A percentile compares a stretch with the other conserved stretches of the same genome.
Conservation (phyloP, 2,797 vertebrate genomes). For the Enteromius viviparus region DNA sequence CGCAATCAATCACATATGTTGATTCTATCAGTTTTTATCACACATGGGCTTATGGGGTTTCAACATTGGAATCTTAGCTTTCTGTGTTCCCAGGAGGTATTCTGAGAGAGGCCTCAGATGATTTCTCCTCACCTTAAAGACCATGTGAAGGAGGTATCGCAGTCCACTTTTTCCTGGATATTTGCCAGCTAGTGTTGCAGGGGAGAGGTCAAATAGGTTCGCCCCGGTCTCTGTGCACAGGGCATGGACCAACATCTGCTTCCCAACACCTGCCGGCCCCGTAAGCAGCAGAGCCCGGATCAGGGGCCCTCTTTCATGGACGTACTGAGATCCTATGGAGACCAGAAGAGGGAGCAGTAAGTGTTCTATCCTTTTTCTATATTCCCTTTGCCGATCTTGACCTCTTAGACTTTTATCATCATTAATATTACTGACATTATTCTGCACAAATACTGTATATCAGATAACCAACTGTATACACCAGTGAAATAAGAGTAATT, state of each 20-base stretch:
- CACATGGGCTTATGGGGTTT: not conserved
- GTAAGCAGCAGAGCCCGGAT: constrained; percentile 81
- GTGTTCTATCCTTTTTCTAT: not conserved
- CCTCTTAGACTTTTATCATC: constrained; percentile 5
- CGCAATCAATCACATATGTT: not conserved
- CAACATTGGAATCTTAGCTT: constrained; percentile 10
- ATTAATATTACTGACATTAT: not conserved
- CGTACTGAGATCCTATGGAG: constrained; percentile 77
- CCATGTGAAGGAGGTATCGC: constrained; percentile 80
- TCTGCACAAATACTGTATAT: constrained; percentile 1
- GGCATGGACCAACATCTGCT: constrained; percentile 86
- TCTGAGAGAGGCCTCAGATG: not conserved
- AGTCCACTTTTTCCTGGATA: constrained; percentile 76
- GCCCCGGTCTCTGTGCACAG: constrained; percentile 87
- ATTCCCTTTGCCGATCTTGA: not conserved
- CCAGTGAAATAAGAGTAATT: constrained; percentile 3
- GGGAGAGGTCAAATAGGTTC: constrained; percentile 84
- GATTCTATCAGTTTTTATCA: not conserved
- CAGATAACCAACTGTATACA: not conserved
- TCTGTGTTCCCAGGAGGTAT: constrained; percentile 2
- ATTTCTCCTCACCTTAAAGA: constrained; percentile 79
- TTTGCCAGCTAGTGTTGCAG: constrained; percentile 76
- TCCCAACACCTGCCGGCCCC: constrained; percentile 83
- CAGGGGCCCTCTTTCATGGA: constrained; percentile 81
- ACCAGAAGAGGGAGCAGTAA: constrained; percentile 1